Conservation (phyloP, 2,113 vertebrate genomes). For the Spea bombifrons region DNA sequence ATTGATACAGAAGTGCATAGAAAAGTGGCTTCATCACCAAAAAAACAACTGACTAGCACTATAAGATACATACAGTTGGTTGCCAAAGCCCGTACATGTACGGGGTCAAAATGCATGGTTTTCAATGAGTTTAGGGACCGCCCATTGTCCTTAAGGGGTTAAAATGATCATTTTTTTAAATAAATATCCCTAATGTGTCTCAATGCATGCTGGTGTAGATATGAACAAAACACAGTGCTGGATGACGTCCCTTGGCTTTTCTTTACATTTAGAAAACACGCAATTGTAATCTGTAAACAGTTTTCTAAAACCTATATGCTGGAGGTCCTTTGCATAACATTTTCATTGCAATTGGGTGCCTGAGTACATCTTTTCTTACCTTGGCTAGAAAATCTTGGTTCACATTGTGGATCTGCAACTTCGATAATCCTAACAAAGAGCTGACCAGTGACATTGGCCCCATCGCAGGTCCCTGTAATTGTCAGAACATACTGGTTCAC, state of each 20-base stretch:
- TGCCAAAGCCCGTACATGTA: too few relatives aligned
- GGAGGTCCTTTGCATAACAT: too few relatives aligned
- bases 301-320: too few relatives aligned
- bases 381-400: conserved; percentile 49
- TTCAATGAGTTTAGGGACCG: too few relatives aligned
- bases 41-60: neutral
- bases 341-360: too few relatives aligned
- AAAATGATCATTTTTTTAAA: too few relatives aligned
- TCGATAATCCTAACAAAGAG: conserved; percentile 56
- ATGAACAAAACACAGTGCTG: neutral
- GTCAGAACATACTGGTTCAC: conserved; percentile 60
- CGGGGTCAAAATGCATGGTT: too few relatives aligned
- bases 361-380: conserved; percentile 51
- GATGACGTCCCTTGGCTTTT: neutral
- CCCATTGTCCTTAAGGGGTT: too few relatives aligned
- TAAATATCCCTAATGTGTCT: too few relatives aligned
- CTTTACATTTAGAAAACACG: too few relatives aligned
- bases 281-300: too few relatives aligned
- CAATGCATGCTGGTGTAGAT: too few relatives aligned
- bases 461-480: conserved; percentile 50
- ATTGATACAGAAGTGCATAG: neutral
- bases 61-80: neutral
- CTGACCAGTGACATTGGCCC: accelerated
- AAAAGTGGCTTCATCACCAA: neutral
- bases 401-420: conserved; percentile 42